Conservation (phyloP, 2,888 invertebrate genomes). For the Spatulosminthurus flaviceps region DNA sequence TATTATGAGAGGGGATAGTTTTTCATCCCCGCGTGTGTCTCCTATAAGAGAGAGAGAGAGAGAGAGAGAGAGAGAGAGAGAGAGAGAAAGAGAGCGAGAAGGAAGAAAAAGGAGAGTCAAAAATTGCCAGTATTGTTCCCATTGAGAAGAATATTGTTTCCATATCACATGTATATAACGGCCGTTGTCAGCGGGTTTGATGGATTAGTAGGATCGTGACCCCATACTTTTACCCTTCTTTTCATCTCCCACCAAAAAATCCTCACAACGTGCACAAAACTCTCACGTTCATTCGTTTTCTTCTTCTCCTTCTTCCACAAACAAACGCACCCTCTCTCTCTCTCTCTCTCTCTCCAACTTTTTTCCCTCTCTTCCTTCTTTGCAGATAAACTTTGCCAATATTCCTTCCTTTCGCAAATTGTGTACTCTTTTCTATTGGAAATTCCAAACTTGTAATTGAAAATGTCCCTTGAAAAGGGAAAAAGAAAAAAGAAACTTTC, state of each 20-base stretch:
- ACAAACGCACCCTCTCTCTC: conserved; percentile 18
- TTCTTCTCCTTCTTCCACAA: no score
- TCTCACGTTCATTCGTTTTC: background rate
- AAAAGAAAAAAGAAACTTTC: no score
- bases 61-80: no score
- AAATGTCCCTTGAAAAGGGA: no score
- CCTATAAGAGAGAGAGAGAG: no score
- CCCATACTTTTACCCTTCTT: conserved; percentile 60
- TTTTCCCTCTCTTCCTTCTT: background rate
- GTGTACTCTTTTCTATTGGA: no score
- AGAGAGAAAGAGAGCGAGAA: no score
- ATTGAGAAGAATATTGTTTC: conserved; percentile 57
- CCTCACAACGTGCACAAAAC: background rate
- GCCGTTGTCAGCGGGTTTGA: conserved; percentile 62
- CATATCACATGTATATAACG: conserved; percentile 59
- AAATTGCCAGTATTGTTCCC: conserved; percentile 54
- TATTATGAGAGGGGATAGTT: no score
- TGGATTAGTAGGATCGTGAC: conserved; percentile 62
- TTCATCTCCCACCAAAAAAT: conserved; percentile 44
- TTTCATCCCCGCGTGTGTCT: no score
- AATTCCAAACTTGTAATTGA: no score
- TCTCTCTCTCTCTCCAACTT: background rate
- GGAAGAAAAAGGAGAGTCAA: conserved; percentile 42
- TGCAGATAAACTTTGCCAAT: background rate
- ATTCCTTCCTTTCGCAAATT: background rate